phyloP scores from a whole-genome alignment of 2,797 vertebrate species.

The Dendrocincla fuliginosa region DNA sequence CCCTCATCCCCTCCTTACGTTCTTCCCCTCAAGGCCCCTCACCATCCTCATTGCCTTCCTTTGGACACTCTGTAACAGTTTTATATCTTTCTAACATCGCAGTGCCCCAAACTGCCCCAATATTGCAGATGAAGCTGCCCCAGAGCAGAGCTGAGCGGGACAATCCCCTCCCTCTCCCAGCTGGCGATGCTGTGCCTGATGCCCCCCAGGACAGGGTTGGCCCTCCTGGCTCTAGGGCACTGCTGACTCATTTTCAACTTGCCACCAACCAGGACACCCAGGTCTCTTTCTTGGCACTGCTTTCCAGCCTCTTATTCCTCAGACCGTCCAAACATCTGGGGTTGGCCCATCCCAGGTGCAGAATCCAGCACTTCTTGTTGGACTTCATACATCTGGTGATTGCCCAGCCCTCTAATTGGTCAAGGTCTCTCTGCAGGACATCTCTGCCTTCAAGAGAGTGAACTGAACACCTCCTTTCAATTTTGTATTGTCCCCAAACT shows the following conservation, averaged over 20 bases:
- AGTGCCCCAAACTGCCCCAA: neutral
- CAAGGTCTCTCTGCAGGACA: neutral
- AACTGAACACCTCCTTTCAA: neutral
- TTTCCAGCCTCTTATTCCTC: neutral
- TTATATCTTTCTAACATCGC: neutral
- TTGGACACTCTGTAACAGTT: neutral
- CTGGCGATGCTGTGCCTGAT: neutral
- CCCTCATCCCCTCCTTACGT: neutral
- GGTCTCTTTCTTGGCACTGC: neutral
- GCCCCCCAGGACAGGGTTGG: neutral
- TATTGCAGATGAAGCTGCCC: neutral
- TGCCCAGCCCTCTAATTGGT: neutral
- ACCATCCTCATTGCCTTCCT: neutral
- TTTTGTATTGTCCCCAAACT: neutral
- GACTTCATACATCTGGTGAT: neutral
- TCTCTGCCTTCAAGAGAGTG: neutral
- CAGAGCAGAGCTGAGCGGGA: neutral
- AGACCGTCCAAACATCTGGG: neutral
- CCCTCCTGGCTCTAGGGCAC: neutral
- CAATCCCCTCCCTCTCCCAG: rapidly evolving
- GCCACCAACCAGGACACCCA: neutral
- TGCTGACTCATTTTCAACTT: neutral
- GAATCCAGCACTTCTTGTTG: neutral
- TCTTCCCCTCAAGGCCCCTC: neutral
- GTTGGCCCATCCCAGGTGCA: neutral